Conservation (phyloP, 1,140 invertebrate species). For the Zeugodacus cucurbitae region DNA sequence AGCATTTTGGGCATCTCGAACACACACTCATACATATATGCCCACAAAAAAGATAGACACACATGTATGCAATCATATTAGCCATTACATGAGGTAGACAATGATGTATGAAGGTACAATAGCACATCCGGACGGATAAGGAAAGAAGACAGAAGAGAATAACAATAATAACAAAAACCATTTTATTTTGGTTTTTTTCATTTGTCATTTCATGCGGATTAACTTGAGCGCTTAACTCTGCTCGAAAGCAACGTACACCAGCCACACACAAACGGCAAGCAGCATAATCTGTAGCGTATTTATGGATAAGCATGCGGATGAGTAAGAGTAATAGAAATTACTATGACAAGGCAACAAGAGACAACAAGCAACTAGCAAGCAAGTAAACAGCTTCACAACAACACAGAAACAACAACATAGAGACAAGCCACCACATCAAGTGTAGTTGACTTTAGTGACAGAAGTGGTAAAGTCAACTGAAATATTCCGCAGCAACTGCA, state of each 20-base stretch:
- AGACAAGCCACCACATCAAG: not conserved
- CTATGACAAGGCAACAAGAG: not conserved
- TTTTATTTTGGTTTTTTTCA: not conserved
- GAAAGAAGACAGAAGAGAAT: not conserved
- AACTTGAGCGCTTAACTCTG: not conserved
- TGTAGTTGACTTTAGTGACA: constrained; percentile 1
- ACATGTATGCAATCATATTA: not conserved
- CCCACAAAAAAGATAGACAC: not conserved
- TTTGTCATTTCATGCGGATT: not conserved
- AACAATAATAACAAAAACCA: not conserved
- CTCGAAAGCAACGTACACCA: not conserved
- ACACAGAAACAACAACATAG: not conserved
- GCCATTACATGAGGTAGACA: not conserved
- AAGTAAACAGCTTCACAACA: not conserved
- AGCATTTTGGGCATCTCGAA: not conserved
- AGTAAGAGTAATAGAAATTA: not conserved
- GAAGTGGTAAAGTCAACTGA: constrained; percentile 9
- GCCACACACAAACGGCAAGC: not conserved
- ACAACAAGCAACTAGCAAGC: not conserved
- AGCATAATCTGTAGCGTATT: not conserved
- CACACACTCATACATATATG: not conserved
- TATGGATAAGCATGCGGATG: not conserved
- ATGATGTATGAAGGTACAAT: not conserved
- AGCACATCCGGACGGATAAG: not conserved
- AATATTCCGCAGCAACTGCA: not conserved